Conservation (phyloP, 2,113 vertebrate genomes). For the Stomatorhinus ivindoensis region DNA sequence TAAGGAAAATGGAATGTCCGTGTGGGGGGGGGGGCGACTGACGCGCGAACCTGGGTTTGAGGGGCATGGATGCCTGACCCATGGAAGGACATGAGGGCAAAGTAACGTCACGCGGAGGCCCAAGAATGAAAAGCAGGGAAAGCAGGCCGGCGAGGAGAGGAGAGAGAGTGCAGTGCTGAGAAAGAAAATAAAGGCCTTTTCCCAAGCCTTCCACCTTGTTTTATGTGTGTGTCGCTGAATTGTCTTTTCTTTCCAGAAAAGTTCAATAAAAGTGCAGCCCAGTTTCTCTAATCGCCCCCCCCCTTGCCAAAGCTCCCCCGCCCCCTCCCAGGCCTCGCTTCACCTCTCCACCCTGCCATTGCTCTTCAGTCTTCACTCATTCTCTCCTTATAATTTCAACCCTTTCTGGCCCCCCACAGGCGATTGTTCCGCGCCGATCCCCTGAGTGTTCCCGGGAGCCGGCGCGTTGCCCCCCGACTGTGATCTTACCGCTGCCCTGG, state of each 20-base stretch:
- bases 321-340: slow-evolving; percentile 10
- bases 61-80: not conserved
- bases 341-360: slow-evolving; percentile 33
- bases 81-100: not conserved
- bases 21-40: not conserved
- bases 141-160: not conserved
- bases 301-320: not conserved
- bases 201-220: slow-evolving; percentile 45
- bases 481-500: not conserved
- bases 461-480: not conserved
- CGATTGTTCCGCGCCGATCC: slow-evolving; percentile 39
- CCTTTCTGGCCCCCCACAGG: slow-evolving; percentile 38
- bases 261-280: slow-evolving; percentile 52
- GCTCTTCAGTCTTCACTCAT: slow-evolving; percentile 60
- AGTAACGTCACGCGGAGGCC: not conserved
- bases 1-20: not conserved
- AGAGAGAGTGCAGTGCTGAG: slow-evolving; percentile 28
- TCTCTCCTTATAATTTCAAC: slow-evolving; percentile 47
- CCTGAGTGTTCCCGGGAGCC: not conserved
- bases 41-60: not conserved
- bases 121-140: not conserved
- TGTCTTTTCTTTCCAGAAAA: slow-evolving; percentile 35
- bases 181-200: slow-evolving; percentile 46
- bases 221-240: slow-evolving; percentile 22
- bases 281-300: slow-evolving; percentile 1